Percentiles rank a stretch among this genome's conserved stretches.
Conservation (phyloP, 2,888 invertebrate genomes). For the Ptilodon capucinus region DNA sequence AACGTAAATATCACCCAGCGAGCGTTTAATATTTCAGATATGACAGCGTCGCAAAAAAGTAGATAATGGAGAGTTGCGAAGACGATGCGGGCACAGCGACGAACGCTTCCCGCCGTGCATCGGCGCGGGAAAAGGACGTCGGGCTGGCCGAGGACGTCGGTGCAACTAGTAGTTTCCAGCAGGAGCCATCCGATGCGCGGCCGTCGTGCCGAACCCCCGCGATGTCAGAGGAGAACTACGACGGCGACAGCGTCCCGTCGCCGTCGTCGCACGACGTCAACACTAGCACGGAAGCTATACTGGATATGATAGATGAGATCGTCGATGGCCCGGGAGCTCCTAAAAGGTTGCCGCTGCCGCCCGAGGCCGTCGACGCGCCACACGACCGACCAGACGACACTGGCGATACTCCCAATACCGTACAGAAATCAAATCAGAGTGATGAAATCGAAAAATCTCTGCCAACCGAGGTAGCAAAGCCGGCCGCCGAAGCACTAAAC, state of each 20-base stretch:
- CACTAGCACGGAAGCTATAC: slow-evolving; percentile 78
- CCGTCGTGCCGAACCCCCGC: slow-evolving; percentile 62
- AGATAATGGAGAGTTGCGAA: slow-evolving; percentile 83
- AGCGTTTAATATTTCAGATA: slow-evolving; percentile 80
- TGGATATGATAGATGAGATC: slow-evolving; percentile 80
- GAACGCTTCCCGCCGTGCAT: slow-evolving; percentile 78
- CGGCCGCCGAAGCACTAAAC: slow-evolving; percentile 46
- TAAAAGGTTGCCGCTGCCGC: slow-evolving; percentile 54
- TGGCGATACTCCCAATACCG: slow-evolving; percentile 19
- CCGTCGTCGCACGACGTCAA: slow-evolving; percentile 74
- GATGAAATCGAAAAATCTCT: slow-evolving; percentile 10
- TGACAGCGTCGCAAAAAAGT: slow-evolving; percentile 78
- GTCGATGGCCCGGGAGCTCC: slow-evolving; percentile 74
- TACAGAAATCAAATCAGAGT: slow-evolving; percentile 29
- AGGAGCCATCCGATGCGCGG: slow-evolving; percentile 59
- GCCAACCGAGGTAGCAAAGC: slow-evolving; percentile 25
- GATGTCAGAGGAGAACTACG: slow-evolving; percentile 75
- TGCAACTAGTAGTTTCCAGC: slow-evolving; percentile 65
- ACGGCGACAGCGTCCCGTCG: slow-evolving; percentile 75
- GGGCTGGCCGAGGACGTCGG: slow-evolving; percentile 68
- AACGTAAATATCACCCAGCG: slow-evolving; percentile 79
- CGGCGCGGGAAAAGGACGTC: slow-evolving; percentile 81
- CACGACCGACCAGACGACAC: slow-evolving; percentile 23
- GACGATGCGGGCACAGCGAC: slow-evolving; percentile 81
- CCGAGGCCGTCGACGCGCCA: slow-evolving; percentile 19